Base-by-base conservation (phyloP, 2,113 vertebrate genomes). In the Sorex araneus region DNA sequence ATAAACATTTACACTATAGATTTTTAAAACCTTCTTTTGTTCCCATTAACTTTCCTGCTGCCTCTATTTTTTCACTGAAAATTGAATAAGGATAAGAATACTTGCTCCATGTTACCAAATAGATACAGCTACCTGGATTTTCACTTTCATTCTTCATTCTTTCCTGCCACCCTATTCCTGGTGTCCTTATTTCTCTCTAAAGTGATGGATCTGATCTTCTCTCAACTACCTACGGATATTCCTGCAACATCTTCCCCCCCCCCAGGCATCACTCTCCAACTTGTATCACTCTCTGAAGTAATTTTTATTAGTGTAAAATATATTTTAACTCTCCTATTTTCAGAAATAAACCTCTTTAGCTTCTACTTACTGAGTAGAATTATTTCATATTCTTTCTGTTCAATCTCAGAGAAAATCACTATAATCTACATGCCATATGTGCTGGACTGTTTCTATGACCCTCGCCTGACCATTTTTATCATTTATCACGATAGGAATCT, bases 21-120 rank as follows among this genome's bases (percentile, higher is more conserved):
- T 40, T 30, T 43, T 85, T 90, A 40, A 11, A 36, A 21, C 15
- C 13, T 60, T 50, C 40, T 40, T 40, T 40, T 83, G 3, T 74
- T 79, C 40, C 12, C 11, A 2, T 90, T 50, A 19, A 69, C 2
- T 3, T 3, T 16, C 13, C 64, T 8, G 18, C 27, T 8, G 54
- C 30, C 23, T 77, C 5, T 40, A 19, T 21, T 77, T 57, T 84
- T 78, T 87, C 45, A 66, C 25, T 67, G 50, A 93, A 75, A 85
- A 19, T 50, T 43, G 50, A 64, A 32, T 1, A 43, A 82, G 10
- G 23, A 15, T 43, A 5, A 78, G 66, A 57, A 63, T 25, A 36
- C 36, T 40, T 23, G 60, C 18, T n/a, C 19, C 40, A 13, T 18
- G 43, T 82, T 21, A 13, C 16, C 28, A 77, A 70, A 74, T 6